phyloP scores from a whole-genome alignment of 2,888 invertebrate species.

The Adela reaumurella region DNA sequence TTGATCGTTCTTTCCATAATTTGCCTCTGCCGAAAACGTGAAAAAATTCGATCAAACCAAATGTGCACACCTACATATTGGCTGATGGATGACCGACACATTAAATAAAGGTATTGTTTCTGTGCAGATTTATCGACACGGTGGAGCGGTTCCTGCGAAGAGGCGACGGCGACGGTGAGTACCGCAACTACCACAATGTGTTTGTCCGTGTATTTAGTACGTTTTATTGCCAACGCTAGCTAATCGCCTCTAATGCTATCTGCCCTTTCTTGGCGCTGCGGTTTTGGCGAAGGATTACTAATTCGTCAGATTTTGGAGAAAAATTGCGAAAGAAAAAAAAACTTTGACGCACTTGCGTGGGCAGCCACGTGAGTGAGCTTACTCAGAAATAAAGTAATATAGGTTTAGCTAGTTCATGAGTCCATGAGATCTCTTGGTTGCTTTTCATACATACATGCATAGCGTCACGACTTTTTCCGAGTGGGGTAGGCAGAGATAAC shows the following conservation, averaged over 20 bases:
- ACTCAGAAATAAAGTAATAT: no score
- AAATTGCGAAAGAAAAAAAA: neutral
- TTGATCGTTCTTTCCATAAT: no score
- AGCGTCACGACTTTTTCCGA: no score
- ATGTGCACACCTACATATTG: no score
- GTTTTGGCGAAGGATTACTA: conserved; percentile 15
- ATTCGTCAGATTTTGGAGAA: neutral
- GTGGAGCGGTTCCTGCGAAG: conserved; percentile 38
- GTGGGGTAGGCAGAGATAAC: no score
- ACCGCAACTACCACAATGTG: conserved; percentile 11
- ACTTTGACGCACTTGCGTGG: neutral
- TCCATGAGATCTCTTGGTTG: no score
- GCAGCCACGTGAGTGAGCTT: neutral
- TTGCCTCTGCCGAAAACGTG: no score
- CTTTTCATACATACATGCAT: no score
- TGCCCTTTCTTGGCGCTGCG: conserved; percentile 23
- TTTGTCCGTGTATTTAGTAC: conserved; percentile 26
- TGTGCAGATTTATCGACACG: conserved; percentile 40
- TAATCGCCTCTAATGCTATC: conserved; percentile 21
- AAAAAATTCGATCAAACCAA: no score
- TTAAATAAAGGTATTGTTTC: conserved; percentile 16
- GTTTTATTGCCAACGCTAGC: conserved; percentile 24
- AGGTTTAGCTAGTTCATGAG: no score
- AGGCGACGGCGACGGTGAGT: conserved; percentile 33
- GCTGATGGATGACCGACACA: no score